phyloP scores from a whole-genome alignment of 1,140 invertebrate genomes.

The Drosophila ambigua region DNA sequence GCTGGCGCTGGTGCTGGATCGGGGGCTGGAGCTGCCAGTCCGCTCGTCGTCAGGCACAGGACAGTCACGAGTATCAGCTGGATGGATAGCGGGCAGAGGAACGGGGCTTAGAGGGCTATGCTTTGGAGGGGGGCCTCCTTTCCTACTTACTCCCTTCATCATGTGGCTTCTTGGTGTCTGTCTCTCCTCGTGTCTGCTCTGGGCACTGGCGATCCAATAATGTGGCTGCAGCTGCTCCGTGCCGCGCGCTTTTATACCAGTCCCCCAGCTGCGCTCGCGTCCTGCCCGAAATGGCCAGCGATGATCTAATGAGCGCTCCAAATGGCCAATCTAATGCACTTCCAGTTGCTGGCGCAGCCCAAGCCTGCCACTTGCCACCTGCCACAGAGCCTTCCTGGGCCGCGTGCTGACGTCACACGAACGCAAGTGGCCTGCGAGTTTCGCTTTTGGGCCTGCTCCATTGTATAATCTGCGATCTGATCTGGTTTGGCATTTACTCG shows the following conservation, averaged over 20 bases:
- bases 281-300: constrained; percentile 45
- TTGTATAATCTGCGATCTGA: constrained; percentile 42
- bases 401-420: constrained; percentile 14
- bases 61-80: constrained; percentile 54
- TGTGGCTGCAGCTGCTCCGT: constrained; percentile 29
- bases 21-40: constrained; percentile 52
- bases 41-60: constrained; percentile 41
- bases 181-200: constrained; percentile 8
- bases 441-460: constrained; percentile 41
- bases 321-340: constrained; percentile 28
- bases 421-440: constrained; percentile 32
- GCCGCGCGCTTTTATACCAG: constrained; percentile 55
- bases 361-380: constrained; percentile 11
- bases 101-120: not conserved
- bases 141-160: constrained; percentile 60
- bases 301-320: constrained; percentile 61
- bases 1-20: constrained; percentile 49
- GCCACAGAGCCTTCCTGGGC: constrained; percentile 40
- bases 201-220: constrained; percentile 22
- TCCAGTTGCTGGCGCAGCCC: constrained; percentile 9
- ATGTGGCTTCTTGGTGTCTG: constrained; percentile 32
- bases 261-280: constrained; percentile 18
- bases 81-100: not conserved
- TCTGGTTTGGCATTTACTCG: constrained; percentile 46
- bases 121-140: not conserved